phyloP scores from a whole-genome alignment of 2,797 vertebrate genomes.

The Euthynnus affinis region DNA sequence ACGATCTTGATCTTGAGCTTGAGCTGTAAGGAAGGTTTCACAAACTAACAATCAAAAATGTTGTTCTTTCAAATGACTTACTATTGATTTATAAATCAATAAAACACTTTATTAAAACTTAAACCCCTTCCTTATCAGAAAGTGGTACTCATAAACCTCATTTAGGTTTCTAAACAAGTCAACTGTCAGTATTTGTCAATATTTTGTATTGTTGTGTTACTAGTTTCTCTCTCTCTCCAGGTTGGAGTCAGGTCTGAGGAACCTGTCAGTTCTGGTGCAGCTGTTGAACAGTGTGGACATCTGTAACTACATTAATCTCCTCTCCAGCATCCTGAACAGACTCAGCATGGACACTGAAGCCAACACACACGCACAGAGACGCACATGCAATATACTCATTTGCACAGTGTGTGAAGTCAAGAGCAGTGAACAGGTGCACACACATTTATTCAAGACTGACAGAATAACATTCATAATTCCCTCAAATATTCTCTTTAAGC shows the following conservation, averaged over 20 bases:
- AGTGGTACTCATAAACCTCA: too few relatives aligned
- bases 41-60: too few relatives aligned
- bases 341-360: slow-evolving; percentile 74
- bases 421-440: slow-evolving; percentile 82
- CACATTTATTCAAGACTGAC: not conserved
- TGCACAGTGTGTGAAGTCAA: slow-evolving; percentile 73
- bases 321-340: slow-evolving; percentile 81
- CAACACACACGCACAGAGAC: slow-evolving; percentile 65
- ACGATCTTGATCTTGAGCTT: slow-evolving; percentile 76
- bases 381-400: slow-evolving; percentile 80
- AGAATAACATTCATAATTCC: too few relatives aligned
- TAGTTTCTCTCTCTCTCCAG: slow-evolving; percentile 66
- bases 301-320: slow-evolving; percentile 82
- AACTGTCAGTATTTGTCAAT: too few relatives aligned
- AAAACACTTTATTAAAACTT: too few relatives aligned
- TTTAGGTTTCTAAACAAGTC: too few relatives aligned
- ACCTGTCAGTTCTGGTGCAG: slow-evolving; percentile 81
- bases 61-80: too few relatives aligned
- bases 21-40: slow-evolving; percentile 81
- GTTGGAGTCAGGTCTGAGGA: slow-evolving; percentile 80
- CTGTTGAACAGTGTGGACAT: slow-evolving; percentile 81
- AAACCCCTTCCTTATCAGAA: too few relatives aligned
- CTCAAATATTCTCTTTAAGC: not conserved
- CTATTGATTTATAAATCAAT: too few relatives aligned
- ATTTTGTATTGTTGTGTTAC: not conserved